A percentile compares a stretch with the other conserved stretches of the same genome.
These are phyloP conservation scores for Trichoplusia ni DNA, from an alignment of 1,140 invertebrate genomes.

Conservation along the genomic window DNA sequence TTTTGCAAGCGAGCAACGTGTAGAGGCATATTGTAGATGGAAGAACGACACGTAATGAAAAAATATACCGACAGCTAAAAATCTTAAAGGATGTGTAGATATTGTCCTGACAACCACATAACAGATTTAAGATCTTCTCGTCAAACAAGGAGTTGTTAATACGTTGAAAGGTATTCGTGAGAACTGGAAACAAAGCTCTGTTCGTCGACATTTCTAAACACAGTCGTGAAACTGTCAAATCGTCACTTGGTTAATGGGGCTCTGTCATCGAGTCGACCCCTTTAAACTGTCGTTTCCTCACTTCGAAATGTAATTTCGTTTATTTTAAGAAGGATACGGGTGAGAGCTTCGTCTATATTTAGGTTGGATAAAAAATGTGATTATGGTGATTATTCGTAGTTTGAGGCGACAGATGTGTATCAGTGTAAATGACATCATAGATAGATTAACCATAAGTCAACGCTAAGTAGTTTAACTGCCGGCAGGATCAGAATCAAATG, in stretches of 20 bases:
- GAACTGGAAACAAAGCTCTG: slow-evolving; percentile 49
- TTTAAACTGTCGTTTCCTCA: slow-evolving; percentile 73
- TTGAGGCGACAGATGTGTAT: slow-evolving; percentile 21
- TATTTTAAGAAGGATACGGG: slow-evolving; percentile 65
- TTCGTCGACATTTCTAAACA: slow-evolving; percentile 53
- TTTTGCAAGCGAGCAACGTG: no score
- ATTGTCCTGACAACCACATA: slow-evolving; percentile 17
- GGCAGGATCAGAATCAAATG: no score
- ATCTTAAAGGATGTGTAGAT: slow-evolving; percentile 3
- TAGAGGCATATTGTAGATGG: no score
- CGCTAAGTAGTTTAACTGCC: no score
- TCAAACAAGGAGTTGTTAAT: slow-evolving; percentile 31
- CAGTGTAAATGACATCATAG: no score
- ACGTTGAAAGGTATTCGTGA: slow-evolving; percentile 53
- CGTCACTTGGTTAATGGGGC: slow-evolving; percentile 73
- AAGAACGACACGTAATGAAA: no score
- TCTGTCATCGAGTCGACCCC: slow-evolving; percentile 71
- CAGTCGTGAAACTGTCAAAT: slow-evolving; percentile 66
- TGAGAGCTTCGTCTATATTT: slow-evolving; percentile 49
- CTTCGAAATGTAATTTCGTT: slow-evolving; percentile 56
- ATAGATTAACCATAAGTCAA: no score
- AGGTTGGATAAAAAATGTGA: slow-evolving; percentile 23
- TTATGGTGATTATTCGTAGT: background rate
- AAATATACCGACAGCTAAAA: no score
- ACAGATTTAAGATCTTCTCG: slow-evolving; percentile 14